Conservation (phyloP, 2,113 vertebrate species). For the Leucoraja erinaceus region DNA sequence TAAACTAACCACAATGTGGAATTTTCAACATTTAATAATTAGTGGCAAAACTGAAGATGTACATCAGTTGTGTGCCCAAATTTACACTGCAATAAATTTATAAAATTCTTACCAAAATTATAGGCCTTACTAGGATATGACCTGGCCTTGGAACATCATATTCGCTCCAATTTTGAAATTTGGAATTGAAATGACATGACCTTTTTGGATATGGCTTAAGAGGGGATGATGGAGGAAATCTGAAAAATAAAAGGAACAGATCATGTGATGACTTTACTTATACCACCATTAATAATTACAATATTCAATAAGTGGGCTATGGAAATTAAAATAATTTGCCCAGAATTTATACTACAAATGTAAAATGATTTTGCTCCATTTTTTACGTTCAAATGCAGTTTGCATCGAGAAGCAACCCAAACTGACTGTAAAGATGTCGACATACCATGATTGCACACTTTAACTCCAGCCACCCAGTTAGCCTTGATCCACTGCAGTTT, state of each 20-base stretch:
- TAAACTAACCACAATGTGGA: background rate
- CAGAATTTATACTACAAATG: background rate
- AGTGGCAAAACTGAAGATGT: too few species aligned
- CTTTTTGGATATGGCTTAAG: conserved; percentile 68
- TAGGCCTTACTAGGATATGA: conserved; percentile 57
- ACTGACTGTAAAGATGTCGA: background rate
- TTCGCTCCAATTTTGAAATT: conserved; percentile 63
- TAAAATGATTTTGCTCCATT: background rate
- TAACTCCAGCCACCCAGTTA: too few species aligned
- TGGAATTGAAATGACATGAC: conserved; percentile 47
- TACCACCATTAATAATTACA: background rate
- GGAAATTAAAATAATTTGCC: background rate
- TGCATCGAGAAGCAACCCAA: background rate
- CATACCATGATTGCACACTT: background rate
- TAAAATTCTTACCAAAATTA: conserved; percentile 55
- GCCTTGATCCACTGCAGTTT: too few species aligned
- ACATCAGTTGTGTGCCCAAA: too few species aligned
- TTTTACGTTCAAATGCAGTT: background rate
- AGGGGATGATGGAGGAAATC: conserved; percentile 73
- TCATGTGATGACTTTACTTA: background rate
- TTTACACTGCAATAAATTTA: background rate
- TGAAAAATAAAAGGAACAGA: conserved; percentile 42
- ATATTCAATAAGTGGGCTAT: background rate
- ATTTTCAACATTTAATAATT: background rate
- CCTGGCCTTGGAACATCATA: conserved; percentile 50